phyloP scores from a whole-genome alignment of 2,113 vertebrate species.

The Sterrhoptilus dennistouni region DNA sequence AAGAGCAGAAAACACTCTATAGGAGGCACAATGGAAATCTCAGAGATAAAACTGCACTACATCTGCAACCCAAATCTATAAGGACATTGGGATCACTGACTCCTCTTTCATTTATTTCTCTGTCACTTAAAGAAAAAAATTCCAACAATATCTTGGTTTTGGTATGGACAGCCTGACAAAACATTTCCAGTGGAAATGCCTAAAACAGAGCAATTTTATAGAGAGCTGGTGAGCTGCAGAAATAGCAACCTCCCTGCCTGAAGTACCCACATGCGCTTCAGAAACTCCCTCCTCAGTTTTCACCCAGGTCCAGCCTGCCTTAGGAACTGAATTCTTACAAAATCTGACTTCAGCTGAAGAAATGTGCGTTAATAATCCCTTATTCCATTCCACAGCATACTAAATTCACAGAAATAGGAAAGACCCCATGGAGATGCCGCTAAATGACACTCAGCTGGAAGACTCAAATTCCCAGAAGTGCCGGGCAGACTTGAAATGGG shows the following conservation, averaged over 20 bases:
- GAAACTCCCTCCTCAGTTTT: not conserved
- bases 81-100: not conserved
- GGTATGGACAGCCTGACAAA: not conserved
- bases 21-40: not conserved
- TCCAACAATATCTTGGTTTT: not conserved
- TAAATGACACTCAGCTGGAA: not conserved
- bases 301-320: not conserved
- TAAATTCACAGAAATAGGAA: not conserved
- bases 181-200: not conserved
- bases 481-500: not conserved
- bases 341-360: rapidly evolving
- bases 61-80: not conserved
- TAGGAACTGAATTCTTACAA: not conserved
- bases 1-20: not conserved
- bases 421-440: not conserved
- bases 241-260: not conserved
- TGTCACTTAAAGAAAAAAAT: not conserved
- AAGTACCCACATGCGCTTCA: not conserved
- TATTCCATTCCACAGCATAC: not conserved
- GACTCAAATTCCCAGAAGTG: not conserved
- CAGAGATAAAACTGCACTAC: not conserved
- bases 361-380: not conserved
- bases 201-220: not conserved
- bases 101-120: not conserved
- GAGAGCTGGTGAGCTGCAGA: not conserved